Conservation (phyloP, 2,888 invertebrate species). For the Syritta pipiens region DNA sequence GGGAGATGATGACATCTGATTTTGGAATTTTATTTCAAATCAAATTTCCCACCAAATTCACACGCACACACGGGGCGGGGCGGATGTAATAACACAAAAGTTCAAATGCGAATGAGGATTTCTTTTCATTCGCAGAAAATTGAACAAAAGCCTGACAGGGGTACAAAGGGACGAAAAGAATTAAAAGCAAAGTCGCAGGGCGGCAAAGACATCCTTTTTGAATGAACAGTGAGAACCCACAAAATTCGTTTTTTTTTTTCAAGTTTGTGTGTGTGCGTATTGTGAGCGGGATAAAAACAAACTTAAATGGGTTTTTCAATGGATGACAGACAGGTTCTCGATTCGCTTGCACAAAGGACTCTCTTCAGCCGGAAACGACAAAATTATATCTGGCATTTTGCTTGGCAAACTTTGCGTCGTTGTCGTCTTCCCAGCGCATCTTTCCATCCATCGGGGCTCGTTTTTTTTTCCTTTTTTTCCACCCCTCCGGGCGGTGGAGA, state of each 20-base stretch:
- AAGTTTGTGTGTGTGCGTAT: constrained; percentile 4
- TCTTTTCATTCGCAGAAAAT: constrained; percentile 17
- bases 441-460: neutral
- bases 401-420: constrained; percentile 51
- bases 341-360: constrained; percentile 58
- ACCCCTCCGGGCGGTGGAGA: neutral
- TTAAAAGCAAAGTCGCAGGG: neutral
- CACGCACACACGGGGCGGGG: neutral
- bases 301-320: constrained; percentile 40
- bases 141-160: constrained; percentile 38
- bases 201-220: constrained; percentile 8
- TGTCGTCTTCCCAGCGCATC: too few species aligned
- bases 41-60: constrained; percentile 14
- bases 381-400: constrained; percentile 60
- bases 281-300: neutral
- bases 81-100: constrained; percentile 32
- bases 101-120: constrained; percentile 44
- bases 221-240: constrained; percentile 3
- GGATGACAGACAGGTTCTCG: constrained; percentile 60
- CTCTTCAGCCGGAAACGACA: constrained; percentile 58
- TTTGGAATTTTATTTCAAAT: constrained; percentile 10
- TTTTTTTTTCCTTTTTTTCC: neutral
- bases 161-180: constrained; percentile 18
- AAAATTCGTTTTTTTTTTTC: neutral
- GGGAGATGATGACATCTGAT: constrained; percentile 5